phyloP scores from a whole-genome alignment of 35 echinoderm and acorn worm genomes.

The Apostichopus japonicus region DNA sequence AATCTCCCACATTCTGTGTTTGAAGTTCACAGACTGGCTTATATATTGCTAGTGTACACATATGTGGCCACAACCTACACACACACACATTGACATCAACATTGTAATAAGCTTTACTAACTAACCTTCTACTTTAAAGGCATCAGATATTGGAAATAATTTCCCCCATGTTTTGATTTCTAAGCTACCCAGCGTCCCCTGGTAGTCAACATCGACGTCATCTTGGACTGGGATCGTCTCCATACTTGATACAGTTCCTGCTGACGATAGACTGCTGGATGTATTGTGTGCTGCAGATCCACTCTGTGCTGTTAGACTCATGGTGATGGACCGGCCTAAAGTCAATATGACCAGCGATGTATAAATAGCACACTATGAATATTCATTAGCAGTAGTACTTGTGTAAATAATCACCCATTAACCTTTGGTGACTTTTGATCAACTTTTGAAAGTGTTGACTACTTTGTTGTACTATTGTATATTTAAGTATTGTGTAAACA shows the following conservation, averaged over 20 bases:
- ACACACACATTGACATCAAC: not conserved
- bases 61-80: not conserved
- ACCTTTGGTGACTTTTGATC: not conserved
- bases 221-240: conserved; percentile 96
- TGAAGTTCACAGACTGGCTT: no score
- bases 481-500: not conserved
- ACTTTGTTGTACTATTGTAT: not conserved
- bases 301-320: conserved; percentile 15
- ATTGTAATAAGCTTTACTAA: not conserved
- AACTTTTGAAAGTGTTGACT: not conserved
- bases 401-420: not conserved
- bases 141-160: conserved; percentile 32
- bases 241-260: conserved; percentile 85
- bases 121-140: conserved; percentile 28
- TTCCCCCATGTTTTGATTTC: conserved; percentile 51
- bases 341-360: not conserved
- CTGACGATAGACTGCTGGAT: conserved; percentile 76
- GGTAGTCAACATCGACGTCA: conserved; percentile 71
- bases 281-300: conserved; percentile 67
- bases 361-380: conserved; percentile 10
- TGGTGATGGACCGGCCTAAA: not conserved
- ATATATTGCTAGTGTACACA: no score
- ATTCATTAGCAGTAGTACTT: not conserved
- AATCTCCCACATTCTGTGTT: no score
- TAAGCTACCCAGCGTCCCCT: conserved; percentile 2